These are phyloP conservation scores for Villa cingulata DNA, from an alignment of 2,888 invertebrate genomes.

Conservation along the genomic window DNA sequence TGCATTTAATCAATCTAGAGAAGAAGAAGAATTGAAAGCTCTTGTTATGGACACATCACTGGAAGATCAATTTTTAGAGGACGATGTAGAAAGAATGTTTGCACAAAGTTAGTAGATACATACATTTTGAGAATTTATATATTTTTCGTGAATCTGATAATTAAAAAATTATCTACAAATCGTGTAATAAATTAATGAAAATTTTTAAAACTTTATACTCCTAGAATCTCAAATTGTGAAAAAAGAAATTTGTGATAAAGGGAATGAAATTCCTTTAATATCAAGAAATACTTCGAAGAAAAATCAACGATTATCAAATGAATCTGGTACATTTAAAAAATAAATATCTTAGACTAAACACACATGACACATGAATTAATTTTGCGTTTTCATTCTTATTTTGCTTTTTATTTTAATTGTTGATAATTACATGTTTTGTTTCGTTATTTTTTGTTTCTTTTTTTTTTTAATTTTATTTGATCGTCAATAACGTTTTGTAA, in stretches of 20 bases:
- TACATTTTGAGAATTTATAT: not conserved
- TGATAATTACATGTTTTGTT: no score
- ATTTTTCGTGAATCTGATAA: no score
- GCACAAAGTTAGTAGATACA: constrained; percentile 25
- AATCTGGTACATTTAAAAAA: constrained; percentile 32
- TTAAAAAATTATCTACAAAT: not conserved
- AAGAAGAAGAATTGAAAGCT: constrained; percentile 58
- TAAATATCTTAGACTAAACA: no score
- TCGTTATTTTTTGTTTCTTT: not conserved
- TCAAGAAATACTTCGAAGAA: constrained; percentile 7
- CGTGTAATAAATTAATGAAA: not conserved
- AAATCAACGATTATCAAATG: constrained; percentile 34
- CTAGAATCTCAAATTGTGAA: constrained; percentile 2
- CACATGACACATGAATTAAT: no score
- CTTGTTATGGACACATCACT: constrained; percentile 39
- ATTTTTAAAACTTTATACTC: not conserved
- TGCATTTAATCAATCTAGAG: constrained; percentile 73
- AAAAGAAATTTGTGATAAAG: not conserved
- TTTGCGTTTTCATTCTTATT: no score
- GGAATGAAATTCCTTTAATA: not conserved
- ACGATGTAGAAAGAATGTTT: constrained; percentile 26
- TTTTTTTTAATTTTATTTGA: not conserved
- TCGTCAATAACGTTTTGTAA: not conserved
- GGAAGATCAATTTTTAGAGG: constrained; percentile 24
- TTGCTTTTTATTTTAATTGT: no score